Evolutionary conservation across 2,888 invertebrate species (phyloP).

Genomic region (Sinopyrophorus schimmeli): DNA sequence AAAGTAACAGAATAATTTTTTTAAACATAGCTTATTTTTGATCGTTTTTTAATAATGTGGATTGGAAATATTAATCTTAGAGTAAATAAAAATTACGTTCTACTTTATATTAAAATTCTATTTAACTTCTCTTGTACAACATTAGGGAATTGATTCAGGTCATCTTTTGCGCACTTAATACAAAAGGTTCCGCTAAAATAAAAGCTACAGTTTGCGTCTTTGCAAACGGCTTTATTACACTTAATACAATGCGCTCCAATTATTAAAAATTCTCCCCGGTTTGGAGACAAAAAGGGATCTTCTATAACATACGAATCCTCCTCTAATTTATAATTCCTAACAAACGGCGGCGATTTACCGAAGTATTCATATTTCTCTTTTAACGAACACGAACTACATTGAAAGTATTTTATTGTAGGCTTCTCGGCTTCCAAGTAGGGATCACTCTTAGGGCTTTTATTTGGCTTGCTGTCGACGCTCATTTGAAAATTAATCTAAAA

Average conservation of each 20-base stretch:
- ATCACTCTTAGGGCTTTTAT: neutral
- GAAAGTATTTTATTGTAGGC: slow-evolving; percentile 56
- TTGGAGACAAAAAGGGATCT: slow-evolving; percentile 80
- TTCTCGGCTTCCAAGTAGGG: slow-evolving; percentile 8
- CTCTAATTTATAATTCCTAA: slow-evolving; percentile 65
- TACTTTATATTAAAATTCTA: slow-evolving; percentile 23
- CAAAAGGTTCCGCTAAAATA: slow-evolving; percentile 79
- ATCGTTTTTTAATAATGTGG: too few species aligned
- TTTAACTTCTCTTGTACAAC: slow-evolving; percentile 69
- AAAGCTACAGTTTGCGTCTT: slow-evolving; percentile 74
- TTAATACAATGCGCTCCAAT: slow-evolving; percentile 75
- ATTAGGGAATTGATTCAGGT: slow-evolving; percentile 66
- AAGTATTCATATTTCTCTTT: slow-evolving; percentile 75
- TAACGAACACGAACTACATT: slow-evolving; percentile 68
- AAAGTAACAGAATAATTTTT: too few species aligned
- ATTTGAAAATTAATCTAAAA: neutral
- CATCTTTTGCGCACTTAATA: slow-evolving; percentile 66
- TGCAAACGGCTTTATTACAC: slow-evolving; percentile 73
- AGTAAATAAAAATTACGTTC: neutral
- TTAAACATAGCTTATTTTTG: too few species aligned
- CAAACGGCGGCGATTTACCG: slow-evolving; percentile 75
- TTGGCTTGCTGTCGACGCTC: neutral
- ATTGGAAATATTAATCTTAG: neutral
- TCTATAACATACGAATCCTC: slow-evolving; percentile 81
- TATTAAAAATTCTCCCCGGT: slow-evolving; percentile 74